phyloP scores from a whole-genome alignment of 2,113 vertebrate genomes.

The Osmerus eperlanus region DNA sequence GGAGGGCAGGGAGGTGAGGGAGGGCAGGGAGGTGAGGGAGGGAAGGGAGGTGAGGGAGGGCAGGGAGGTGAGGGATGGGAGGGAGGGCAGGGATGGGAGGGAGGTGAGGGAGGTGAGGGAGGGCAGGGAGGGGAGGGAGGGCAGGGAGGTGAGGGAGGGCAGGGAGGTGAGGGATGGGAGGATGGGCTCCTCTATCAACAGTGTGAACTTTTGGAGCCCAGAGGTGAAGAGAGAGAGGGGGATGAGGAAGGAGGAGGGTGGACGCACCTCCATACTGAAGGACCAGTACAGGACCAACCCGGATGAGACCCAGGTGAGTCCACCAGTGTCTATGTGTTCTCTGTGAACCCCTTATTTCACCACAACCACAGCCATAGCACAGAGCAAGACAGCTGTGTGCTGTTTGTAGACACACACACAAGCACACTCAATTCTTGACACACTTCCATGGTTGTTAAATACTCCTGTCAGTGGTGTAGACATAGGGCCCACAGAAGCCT shows the following conservation, averaged over 20 bases:
- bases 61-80: constrained; percentile 48
- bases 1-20: constrained; percentile 76
- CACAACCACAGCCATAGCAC: not conserved
- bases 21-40: constrained; percentile 47
- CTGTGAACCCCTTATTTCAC: not conserved
- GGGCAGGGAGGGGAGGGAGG: constrained; percentile 63
- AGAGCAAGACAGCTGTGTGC: no score
- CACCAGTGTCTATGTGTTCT: not conserved
- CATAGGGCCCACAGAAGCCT: no score
- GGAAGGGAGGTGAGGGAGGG: constrained; percentile 73
- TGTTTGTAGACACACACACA: no score
- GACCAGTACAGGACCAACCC: constrained; percentile 88
- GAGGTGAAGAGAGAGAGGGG: constrained; percentile 88
- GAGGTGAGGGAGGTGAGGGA: constrained; percentile 76
- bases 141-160: constrained; percentile 74
- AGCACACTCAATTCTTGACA: no score
- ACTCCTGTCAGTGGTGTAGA: no score
- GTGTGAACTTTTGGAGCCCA: constrained; percentile 92
- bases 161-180: constrained; percentile 82
- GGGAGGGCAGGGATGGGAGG: no score
- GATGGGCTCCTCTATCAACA: constrained; percentile 82
- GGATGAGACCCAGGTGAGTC: constrained; percentile 87
- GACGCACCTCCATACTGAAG: constrained; percentile 82
- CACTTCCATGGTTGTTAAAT: no score
- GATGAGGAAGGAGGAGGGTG: constrained; percentile 84